Base-by-base conservation (phyloP, 1,140 invertebrate genomes). In the Glomeris maerens region DNA sequence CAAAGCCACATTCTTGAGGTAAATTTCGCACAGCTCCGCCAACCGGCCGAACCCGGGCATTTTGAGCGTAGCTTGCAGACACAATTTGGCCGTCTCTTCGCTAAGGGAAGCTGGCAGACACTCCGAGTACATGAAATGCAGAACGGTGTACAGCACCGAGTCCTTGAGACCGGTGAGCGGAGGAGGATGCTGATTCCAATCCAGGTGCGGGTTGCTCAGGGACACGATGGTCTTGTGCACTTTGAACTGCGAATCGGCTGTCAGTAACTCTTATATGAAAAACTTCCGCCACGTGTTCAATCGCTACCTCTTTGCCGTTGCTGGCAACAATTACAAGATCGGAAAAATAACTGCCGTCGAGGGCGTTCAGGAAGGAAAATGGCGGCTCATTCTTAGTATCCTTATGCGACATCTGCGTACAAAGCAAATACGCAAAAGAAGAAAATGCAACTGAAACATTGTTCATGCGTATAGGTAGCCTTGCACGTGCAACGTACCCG, bases 111-210 rank as follows among this genome's bases (percentile, higher is more conserved):
- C 27, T 10, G 77, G 76, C 55, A 80, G 62, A 54, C 76, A 76
- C 58, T 78, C 75, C n/a, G 74, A 69, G 57, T 80, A 80, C 7
- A 80, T 59, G 62, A 72, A 80, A 61, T 79, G 70, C 10, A 80
- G 63, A 40, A 76, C 69, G 13, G 73, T 74, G 21, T 67, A 67
- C 7, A 80, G 55, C 17, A 78, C 72, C 57, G 76, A 73, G 47
- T 75, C 72, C 4, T 72, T 70, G 27, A 79, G 54, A 28, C 69
- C 66, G 47, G 62, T 59, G 23, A 78, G 63, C 14, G 72, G 71
- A 14, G 60, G 49, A 14, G 60, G 57, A 3, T 60, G 55, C 45
- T 58, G 50, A 31, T 56, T 55, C 75, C 74, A 77, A 54, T 76
- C 69, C 50, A 77, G 64, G 41, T 70, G 72, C 28, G 69, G 69